Percentiles rank a stretch among this genome's conserved stretches.
Conservation (phyloP, 1,140 invertebrate genomes). For the Atta texana region DNA sequence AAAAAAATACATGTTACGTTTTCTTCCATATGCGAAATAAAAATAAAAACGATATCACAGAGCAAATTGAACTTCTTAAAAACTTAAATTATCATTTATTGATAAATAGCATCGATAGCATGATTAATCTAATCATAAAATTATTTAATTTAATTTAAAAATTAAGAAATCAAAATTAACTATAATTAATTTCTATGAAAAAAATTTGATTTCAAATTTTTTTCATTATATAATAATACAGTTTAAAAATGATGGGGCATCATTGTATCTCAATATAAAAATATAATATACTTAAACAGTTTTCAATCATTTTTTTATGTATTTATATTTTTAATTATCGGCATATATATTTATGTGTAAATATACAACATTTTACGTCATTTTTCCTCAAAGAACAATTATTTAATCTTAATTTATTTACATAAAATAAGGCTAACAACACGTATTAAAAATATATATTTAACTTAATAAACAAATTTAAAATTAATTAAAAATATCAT, state of each 20-base stretch:
- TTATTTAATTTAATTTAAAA: neutral
- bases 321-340: constrained; percentile 15
- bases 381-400: constrained; percentile 27
- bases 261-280: neutral
- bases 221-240: neutral
- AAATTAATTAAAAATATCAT: constrained; percentile 1
- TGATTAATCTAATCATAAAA: neutral
- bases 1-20: neutral
- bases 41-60: constrained; percentile 1
- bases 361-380: constrained; percentile 18
- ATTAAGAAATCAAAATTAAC: neutral
- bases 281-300: neutral
- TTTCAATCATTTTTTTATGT: neutral
- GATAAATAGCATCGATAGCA: neutral
- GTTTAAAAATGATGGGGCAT: neutral
- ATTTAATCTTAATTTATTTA: constrained; percentile 39
- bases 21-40: neutral
- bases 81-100: neutral
- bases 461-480: neutral
- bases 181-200: neutral
- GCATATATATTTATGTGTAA: constrained; percentile 17
- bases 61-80: neutral
- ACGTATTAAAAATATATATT: constrained; percentile 15
- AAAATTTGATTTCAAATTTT: neutral
- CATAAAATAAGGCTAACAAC: constrained; percentile 28